Conservation (phyloP, 2,113 vertebrate species). For the Myodes glareolus region DNA sequence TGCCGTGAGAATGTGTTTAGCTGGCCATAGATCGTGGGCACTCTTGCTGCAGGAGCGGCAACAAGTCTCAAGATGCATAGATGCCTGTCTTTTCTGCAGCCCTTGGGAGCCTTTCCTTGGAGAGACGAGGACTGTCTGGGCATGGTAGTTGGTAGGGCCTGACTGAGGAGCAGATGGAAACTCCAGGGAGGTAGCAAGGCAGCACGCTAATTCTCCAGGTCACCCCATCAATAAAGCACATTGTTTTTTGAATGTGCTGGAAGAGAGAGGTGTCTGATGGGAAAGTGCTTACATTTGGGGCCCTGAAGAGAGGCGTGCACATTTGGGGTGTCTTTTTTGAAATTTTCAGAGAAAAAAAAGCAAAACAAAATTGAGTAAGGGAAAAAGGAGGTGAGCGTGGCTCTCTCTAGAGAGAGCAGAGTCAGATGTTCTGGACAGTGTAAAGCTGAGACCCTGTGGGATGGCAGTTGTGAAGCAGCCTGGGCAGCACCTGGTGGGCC, state of each 20-base stretch:
- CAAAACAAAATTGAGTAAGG: background rate
- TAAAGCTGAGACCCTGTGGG: background rate
- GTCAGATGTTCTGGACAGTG: fast-evolving
- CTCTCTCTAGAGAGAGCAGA: background rate
- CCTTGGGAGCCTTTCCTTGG: background rate
- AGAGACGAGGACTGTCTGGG: background rate
- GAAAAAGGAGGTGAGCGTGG: background rate
- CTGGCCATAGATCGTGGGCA: background rate
- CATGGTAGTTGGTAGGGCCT: background rate
- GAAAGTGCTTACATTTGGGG: fast-evolving
- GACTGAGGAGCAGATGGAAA: background rate
- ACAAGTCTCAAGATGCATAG: background rate
- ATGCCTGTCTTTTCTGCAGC: background rate
- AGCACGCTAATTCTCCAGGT: background rate
- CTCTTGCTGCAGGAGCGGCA: background rate
- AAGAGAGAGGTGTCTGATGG: background rate
- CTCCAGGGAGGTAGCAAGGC: background rate
- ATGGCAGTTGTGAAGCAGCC: background rate
- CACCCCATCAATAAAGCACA: too few relatives aligned
- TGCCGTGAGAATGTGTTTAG: background rate
- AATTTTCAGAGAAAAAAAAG: background rate
- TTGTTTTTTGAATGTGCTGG: background rate
- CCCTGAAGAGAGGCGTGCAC: fast-evolving
- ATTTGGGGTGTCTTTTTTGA: background rate
- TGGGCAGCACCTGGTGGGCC: background rate